Conservation (phyloP, 2,888 invertebrate genomes). For the Phaonia tiefii region DNA sequence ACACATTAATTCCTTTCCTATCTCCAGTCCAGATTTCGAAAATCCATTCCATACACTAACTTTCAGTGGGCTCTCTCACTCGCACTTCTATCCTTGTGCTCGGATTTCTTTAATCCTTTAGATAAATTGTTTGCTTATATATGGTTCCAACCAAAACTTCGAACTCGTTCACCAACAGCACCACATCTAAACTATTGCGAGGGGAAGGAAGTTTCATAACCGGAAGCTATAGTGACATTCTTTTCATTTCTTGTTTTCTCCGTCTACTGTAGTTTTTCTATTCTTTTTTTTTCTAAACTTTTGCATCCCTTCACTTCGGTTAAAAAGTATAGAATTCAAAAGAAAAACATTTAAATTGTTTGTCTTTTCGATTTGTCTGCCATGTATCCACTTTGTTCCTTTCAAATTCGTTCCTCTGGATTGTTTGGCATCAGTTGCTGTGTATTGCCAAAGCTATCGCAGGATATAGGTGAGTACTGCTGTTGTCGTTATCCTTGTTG, state of each 20-base stretch:
- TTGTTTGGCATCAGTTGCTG: not conserved
- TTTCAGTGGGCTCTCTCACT: not conserved
- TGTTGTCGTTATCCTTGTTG: slow-evolving; percentile 16
- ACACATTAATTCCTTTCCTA: slow-evolving; percentile 56
- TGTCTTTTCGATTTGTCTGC: slow-evolving; percentile 68
- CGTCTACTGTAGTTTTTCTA: slow-evolving; percentile 7
- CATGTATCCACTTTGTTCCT: slow-evolving; percentile 55
- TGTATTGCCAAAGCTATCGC: slow-evolving; percentile 29
- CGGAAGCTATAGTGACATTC: slow-evolving; percentile 65
- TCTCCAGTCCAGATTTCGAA: not conserved
- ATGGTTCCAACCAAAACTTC: not conserved
- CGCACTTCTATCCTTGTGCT: slow-evolving; percentile 25
- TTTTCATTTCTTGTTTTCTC: slow-evolving; percentile 55
- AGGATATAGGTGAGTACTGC: slow-evolving; percentile 66
- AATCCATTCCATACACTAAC: not conserved
- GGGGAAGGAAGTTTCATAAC: slow-evolving; percentile 42
- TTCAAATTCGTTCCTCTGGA: slow-evolving; percentile 56
- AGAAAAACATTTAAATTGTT: slow-evolving; percentile 67
- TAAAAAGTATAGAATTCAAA: slow-evolving; percentile 62
- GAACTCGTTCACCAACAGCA: not conserved
- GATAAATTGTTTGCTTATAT: slow-evolving; percentile 60
- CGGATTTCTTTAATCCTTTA: slow-evolving; percentile 49
- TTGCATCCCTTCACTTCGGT: not conserved
- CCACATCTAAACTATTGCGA: not conserved
- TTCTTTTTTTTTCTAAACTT: no score